Evolutionary conservation across 2,797 vertebrate species (phyloP).

Genomic region (Darevskia mixta): DNA sequence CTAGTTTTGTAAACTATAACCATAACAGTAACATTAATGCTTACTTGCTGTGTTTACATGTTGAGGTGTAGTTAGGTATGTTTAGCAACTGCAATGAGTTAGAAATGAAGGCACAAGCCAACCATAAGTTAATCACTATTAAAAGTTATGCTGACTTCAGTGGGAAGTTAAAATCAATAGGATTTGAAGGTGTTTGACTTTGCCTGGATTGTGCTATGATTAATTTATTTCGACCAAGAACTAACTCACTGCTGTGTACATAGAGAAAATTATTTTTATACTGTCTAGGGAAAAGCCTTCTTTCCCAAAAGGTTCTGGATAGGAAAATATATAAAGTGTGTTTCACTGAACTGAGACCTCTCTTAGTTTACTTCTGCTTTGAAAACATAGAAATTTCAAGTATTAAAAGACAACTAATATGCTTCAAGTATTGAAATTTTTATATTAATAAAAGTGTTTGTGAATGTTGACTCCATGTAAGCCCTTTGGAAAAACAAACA

Average conservation of each 20-base stretch:
- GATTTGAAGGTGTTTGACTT: neutral
- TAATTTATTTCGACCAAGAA: constrained; percentile 46
- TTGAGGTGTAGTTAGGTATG: constrained; percentile 32
- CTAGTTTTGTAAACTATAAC: constrained; percentile 47
- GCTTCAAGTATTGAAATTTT: constrained; percentile 17
- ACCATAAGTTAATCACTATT: neutral
- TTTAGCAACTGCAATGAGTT: constrained; percentile 46
- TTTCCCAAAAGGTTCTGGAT: constrained; percentile 8
- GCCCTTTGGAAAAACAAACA: neutral
- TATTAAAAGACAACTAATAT: neutral
- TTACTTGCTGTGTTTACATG: constrained; percentile 21
- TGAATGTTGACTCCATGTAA: constrained; percentile 7
- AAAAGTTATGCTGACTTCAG: neutral
- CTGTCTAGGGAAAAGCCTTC: constrained; percentile 19
- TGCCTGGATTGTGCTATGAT: neutral
- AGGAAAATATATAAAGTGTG: constrained; percentile 31
- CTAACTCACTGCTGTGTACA: constrained; percentile 37
- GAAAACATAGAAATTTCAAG: neutral
- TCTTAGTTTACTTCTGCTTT: neutral
- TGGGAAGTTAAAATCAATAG: neutral
- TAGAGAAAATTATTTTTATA: constrained; percentile 44
- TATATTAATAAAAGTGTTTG: neutral
- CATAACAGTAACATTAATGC: constrained; percentile 28
- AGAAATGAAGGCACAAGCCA: neutral
- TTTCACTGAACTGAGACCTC: constrained; percentile 9